Percentiles rank a stretch among this genome's conserved stretches.
Conservation (phyloP, 2,113 vertebrate genomes). For the Lates calcarifer region DNA sequence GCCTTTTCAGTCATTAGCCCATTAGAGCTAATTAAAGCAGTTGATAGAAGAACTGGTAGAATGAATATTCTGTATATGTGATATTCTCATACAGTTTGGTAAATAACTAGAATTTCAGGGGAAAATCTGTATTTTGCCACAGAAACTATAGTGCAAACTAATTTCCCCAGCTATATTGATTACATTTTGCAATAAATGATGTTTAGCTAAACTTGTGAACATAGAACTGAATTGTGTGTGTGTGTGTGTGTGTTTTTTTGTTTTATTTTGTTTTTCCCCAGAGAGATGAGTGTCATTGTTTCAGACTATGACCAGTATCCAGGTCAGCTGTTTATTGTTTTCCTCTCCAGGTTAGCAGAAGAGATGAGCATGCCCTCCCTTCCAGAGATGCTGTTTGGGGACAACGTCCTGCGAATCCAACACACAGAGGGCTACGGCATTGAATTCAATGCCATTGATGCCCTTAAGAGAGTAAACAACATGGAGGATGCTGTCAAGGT, state of each 20-base stretch:
- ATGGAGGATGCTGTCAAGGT: constrained; percentile 93
- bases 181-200: not conserved
- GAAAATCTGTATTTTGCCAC: too few species aligned
- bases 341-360: constrained; percentile 87
- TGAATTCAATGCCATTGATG: constrained; percentile 95
- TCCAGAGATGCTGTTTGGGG: constrained; percentile 99
- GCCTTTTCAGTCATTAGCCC: too few species aligned
- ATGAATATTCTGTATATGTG: too few species aligned
- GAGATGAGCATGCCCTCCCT: constrained; percentile 94
- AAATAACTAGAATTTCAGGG: too few species aligned
- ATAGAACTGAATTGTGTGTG: not conserved
- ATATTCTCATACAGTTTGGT: too few species aligned
- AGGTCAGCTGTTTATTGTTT: constrained; percentile 12
- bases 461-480: constrained; percentile 94
- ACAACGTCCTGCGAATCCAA: constrained; percentile 93
- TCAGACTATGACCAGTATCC: not conserved
- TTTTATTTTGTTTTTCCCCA: not conserved
- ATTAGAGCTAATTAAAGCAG: too few species aligned
- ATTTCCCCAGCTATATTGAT: not conserved
- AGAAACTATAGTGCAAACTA: too few species aligned
- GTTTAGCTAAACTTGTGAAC: too few species aligned
- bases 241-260: not conserved
- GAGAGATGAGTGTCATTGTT: not conserved
- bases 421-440: constrained; percentile 92
- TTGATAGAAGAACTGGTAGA: too few species aligned